Conservation (phyloP, 2,113 vertebrate species). For the Phaetusa simplex region DNA sequence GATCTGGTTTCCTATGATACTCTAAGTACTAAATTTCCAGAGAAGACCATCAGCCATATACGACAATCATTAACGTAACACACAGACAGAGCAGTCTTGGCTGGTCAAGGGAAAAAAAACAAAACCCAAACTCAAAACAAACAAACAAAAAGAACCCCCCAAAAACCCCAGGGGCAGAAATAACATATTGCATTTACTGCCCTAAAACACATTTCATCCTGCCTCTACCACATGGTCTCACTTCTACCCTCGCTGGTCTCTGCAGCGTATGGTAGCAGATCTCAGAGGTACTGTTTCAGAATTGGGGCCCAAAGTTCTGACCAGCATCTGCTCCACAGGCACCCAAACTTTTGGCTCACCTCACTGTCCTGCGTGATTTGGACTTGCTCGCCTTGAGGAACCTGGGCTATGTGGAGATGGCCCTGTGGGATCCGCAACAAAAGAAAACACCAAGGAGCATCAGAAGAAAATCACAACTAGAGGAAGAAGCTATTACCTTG, state of each 20-base stretch:
- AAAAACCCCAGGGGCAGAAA: not conserved
- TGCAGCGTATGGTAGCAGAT: rapidly evolving
- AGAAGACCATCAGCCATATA: not conserved
- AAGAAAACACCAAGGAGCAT: slow-evolving; percentile 75
- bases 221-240: not conserved
- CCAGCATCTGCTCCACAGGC: not conserved
- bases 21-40: not conserved
- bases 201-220: not conserved
- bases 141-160: no score
- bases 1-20: not conserved
- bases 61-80: not conserved
- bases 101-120: not conserved
- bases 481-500: not conserved
- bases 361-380: slow-evolving; percentile 99
- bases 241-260: not conserved
- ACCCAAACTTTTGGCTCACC: slow-evolving; percentile 69
- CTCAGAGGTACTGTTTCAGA: not conserved
- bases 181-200: not conserved
- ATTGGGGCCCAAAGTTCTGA: not conserved
- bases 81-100: not conserved
- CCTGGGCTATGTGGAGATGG: slow-evolving; percentile 97
- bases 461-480: slow-evolving; percentile 59
- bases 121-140: not conserved
- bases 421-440: slow-evolving; percentile 89
- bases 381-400: slow-evolving; percentile 97